Evolutionary conservation across 2,888 invertebrate species (phyloP).

Genomic region (Drosophila histrio): DNA sequence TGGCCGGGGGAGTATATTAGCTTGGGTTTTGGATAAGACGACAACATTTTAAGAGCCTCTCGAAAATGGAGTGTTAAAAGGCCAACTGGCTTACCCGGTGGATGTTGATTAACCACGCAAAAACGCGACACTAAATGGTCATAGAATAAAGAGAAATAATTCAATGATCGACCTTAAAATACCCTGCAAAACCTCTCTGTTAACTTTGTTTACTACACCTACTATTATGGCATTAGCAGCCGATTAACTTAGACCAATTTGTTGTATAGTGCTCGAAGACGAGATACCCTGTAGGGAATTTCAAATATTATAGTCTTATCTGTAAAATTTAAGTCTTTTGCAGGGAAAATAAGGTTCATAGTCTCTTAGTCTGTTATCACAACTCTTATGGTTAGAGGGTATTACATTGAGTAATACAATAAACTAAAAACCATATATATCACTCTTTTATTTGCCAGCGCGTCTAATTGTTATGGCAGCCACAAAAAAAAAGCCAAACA

Average conservation of each 20-base stretch:
- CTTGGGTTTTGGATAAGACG: constrained; percentile 36
- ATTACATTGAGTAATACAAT: background rate
- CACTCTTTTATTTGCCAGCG: constrained; percentile 22
- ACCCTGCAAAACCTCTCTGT: background rate
- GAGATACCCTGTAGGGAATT: too few species aligned
- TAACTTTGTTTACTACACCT: background rate
- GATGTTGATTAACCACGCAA: constrained; percentile 31
- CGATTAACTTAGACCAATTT: too few species aligned
- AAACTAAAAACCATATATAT: constrained; percentile 12
- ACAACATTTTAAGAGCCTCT: constrained; percentile 23
- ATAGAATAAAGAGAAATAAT: background rate
- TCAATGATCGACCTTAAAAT: background rate
- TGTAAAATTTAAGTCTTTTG: too few species aligned
- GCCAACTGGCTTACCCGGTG: constrained; percentile 28
- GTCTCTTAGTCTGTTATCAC: too few species aligned
- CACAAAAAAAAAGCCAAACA: constrained; percentile 38
- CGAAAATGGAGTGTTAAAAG: constrained; percentile 13
- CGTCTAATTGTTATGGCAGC: constrained; percentile 22
- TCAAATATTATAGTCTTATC: too few species aligned
- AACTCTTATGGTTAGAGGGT: background rate
- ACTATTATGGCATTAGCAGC: too few species aligned
- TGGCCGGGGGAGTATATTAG: constrained; percentile 1
- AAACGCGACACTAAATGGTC: constrained; percentile 20
- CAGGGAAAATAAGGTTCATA: too few species aligned
- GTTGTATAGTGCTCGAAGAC: too few species aligned